These are phyloP conservation scores for Enteromius viviparus DNA, from an alignment of 2,797 vertebrate species.

Conservation along the genomic window DNA sequence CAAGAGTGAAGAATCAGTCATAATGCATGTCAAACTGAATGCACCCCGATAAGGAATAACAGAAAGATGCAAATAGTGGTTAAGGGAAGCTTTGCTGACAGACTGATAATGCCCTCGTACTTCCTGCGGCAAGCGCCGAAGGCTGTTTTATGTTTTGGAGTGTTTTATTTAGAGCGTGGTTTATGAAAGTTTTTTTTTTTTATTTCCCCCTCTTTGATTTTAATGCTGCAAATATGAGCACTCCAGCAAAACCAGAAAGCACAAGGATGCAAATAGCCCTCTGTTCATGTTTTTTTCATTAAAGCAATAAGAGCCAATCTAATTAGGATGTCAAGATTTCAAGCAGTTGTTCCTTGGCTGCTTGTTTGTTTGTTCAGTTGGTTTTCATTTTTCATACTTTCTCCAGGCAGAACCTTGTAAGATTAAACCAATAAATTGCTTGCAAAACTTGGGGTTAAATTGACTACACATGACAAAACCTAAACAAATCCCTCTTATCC, in stretches of 20 bases:
- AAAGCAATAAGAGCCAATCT: slow-evolving; percentile 39
- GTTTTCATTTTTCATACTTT: slow-evolving; percentile 39
- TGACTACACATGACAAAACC: slow-evolving; percentile 54
- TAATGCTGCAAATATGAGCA: slow-evolving; percentile 23
- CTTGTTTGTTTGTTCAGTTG: slow-evolving; percentile 41
- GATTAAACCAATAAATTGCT: slow-evolving; percentile 45
- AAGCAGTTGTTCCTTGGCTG: slow-evolving; percentile 31
- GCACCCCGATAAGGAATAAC: slow-evolving; percentile 72
- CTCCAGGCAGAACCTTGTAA: slow-evolving; percentile 37
- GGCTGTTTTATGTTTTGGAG: slow-evolving; percentile 46
- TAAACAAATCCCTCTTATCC: slow-evolving; percentile 50
- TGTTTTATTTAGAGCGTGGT: slow-evolving; percentile 45
- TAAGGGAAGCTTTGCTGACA: slow-evolving; percentile 68
- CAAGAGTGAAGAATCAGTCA: slow-evolving; percentile 75
- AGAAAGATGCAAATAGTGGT: slow-evolving; percentile 77
- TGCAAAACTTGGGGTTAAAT: slow-evolving; percentile 36
- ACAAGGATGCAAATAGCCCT: slow-evolving; percentile 13
- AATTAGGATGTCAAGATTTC: slow-evolving; percentile 43
- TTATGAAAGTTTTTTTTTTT: slow-evolving; percentile 26
- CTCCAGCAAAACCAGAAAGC: slow-evolving; percentile 24
- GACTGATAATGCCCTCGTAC: slow-evolving; percentile 69
- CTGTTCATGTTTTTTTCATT: slow-evolving; percentile 36
- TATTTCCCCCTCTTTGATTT: slow-evolving; percentile 19
- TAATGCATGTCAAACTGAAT: slow-evolving; percentile 68
- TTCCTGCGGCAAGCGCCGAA: slow-evolving; percentile 59